A percentile compares a stretch with the other conserved stretches of the same genome.
These are phyloP conservation scores for Drosophila azteca DNA, from an alignment of 1,140 invertebrate species.

Conservation along the genomic window DNA sequence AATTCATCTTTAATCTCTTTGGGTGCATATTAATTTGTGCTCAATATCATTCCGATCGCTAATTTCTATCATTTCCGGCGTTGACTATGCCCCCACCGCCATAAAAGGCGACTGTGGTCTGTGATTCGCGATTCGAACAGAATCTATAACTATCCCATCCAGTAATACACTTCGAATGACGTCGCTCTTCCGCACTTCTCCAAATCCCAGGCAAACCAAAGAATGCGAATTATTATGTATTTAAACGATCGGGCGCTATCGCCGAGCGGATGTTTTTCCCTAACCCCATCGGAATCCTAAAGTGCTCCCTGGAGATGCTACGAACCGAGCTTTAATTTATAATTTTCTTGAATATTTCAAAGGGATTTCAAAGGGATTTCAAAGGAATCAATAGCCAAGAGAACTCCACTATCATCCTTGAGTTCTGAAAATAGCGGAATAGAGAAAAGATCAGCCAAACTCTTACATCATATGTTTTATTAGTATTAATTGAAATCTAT, in stretches of 20 bases:
- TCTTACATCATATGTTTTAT: too few species aligned
- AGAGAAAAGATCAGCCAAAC: too few species aligned
- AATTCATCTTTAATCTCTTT: conserved; percentile 69
- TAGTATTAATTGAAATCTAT: too few species aligned
- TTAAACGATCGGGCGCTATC: conserved; percentile 3
- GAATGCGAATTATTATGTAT: neutral
- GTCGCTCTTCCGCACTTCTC: conserved; percentile 23
- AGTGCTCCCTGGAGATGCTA: too few species aligned
- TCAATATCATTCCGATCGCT: conserved; percentile 72
- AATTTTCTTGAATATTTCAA: too few species aligned
- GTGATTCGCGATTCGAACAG: conserved; percentile 38
- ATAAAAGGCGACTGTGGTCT: conserved; percentile 50
- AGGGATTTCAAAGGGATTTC: too few species aligned
- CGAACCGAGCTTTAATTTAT: too few species aligned
- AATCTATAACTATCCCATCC: conserved; percentile 42
- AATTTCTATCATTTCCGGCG: conserved; percentile 75
- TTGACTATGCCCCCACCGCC: conserved; percentile 29
- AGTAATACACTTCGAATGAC: conserved; percentile 34
- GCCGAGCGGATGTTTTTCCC: neutral
- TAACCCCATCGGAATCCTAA: neutral
- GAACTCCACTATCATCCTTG: too few species aligned
- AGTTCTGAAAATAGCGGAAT: too few species aligned
- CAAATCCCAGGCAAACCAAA: neutral
- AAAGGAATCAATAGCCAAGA: too few species aligned
- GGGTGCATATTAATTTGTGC: conserved; percentile 75